Percentiles rank a stretch among this genome's conserved stretches.
These are phyloP conservation scores for Pelobates fuscus DNA, from an alignment of 2,113 vertebrate species.

Conservation along the genomic window DNA sequence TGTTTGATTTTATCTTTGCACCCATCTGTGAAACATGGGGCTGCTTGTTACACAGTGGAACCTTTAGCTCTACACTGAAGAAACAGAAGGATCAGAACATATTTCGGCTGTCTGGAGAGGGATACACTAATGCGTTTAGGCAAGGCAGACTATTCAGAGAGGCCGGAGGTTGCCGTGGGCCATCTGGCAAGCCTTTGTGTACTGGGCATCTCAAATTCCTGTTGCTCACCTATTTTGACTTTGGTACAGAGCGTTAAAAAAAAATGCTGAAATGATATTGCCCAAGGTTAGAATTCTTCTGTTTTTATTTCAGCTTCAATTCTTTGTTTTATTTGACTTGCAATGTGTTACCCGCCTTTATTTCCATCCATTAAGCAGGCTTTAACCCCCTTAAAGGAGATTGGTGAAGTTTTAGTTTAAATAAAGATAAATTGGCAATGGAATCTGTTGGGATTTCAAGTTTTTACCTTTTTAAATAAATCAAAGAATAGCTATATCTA, in stretches of 20 bases:
- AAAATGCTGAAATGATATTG: constrained; percentile 56
- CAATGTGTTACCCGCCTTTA: too few species aligned
- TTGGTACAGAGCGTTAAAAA: constrained; percentile 62
- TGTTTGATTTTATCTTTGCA: too few species aligned
- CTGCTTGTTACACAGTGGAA: background rate
- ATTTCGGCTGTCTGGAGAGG: background rate
- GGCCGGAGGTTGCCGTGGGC: constrained; percentile 29
- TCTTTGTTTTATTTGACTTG: too few species aligned
- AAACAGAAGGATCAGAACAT: too few species aligned
- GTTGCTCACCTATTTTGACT: constrained; percentile 64
- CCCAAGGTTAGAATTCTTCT: constrained; percentile 59
- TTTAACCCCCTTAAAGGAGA: too few species aligned
- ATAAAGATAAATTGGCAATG: too few species aligned
- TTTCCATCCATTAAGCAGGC: too few species aligned
- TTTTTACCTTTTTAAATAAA: too few species aligned
- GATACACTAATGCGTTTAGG: constrained; percentile 6
- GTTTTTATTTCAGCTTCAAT: too few species aligned
- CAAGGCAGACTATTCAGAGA: constrained; percentile 1
- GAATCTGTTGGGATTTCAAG: too few species aligned
- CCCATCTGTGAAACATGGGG: background rate
- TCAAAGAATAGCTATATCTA: too few species aligned
- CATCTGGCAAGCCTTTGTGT: constrained; percentile 60
- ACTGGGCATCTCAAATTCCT: constrained; percentile 62
- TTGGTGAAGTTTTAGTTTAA: too few species aligned
- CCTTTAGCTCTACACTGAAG: background rate